These are phyloP conservation scores for Pseudococcus jackbeardsleyi DNA, from an alignment of 2,888 invertebrate genomes.

Conservation along the genomic window DNA sequence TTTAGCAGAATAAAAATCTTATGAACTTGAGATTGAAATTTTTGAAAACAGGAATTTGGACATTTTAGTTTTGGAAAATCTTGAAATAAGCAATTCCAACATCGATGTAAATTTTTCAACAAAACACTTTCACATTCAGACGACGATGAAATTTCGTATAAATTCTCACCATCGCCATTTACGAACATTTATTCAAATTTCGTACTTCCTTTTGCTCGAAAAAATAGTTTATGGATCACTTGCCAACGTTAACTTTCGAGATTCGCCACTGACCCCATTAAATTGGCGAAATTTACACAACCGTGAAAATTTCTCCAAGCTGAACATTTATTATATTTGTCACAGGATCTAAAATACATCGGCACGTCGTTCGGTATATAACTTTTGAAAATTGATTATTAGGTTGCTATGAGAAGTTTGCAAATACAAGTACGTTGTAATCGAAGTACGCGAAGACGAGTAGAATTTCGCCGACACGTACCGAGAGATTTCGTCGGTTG, in stretches of 20 bases:
- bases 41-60: too few relatives aligned
- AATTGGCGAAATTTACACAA: background rate
- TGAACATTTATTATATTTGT: background rate
- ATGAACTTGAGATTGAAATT: too few relatives aligned
- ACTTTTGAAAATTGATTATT: conserved; percentile 22
- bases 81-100: background rate
- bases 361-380: background rate
- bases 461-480: background rate
- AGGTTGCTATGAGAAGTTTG: conserved; percentile 3
- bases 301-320: background rate
- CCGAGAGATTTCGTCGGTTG: conserved; percentile 31
- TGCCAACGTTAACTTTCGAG: background rate
- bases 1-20: too few relatives aligned
- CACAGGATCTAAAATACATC: background rate
- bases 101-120: background rate
- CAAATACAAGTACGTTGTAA: background rate
- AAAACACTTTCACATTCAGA: background rate
- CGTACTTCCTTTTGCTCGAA: background rate
- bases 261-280: background rate
- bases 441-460: too few relatives aligned
- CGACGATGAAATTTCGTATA: background rate
- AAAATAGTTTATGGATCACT: background rate
- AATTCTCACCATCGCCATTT: background rate
- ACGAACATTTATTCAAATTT: background rate
- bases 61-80: too few relatives aligned